Percentiles rank a stretch among this genome's conserved stretches.
These are phyloP conservation scores for Sphinx pinastri DNA, from an alignment of 2,888 invertebrate genomes.

Conservation along the genomic window DNA sequence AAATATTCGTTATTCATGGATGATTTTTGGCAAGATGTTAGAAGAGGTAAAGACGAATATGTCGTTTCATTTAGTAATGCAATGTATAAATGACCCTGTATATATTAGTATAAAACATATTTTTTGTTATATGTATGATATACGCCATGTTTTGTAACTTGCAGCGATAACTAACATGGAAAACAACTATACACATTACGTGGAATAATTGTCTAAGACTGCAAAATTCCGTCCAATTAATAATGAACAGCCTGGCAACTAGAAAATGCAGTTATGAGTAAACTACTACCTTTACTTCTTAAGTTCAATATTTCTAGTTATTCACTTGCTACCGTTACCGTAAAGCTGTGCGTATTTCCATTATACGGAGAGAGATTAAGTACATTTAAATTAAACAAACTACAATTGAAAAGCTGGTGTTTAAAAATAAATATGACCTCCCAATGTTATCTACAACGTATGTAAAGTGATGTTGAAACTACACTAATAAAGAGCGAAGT, in stretches of 20 bases:
- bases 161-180: conserved; percentile 4
- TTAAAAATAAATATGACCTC: not conserved
- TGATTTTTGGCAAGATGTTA: too few species aligned
- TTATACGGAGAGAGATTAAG: conserved; percentile 17
- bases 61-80: too few species aligned
- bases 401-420: not conserved
- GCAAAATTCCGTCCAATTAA: conserved; percentile 19
- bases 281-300: conserved; percentile 26
- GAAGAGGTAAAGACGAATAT: too few species aligned
- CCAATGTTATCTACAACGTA: not conserved
- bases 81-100: too few species aligned
- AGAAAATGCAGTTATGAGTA: conserved; percentile 22
- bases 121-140: not conserved
- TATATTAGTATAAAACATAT: too few species aligned
- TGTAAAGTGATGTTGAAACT: too few species aligned
- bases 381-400: not conserved
- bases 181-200: conserved; percentile 4
- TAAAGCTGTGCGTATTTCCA: conserved; percentile 33
- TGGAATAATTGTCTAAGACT: conserved; percentile 19
- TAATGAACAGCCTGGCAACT: conserved; percentile 19
- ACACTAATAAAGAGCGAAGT: too few species aligned
- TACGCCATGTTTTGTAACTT: not conserved
- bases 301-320: conserved; percentile 29
- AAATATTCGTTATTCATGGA: too few species aligned
- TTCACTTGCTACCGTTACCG: conserved; percentile 39